Evolutionary conservation across 2,113 vertebrate species (phyloP).

Genomic region (Oreamnos americanus): DNA sequence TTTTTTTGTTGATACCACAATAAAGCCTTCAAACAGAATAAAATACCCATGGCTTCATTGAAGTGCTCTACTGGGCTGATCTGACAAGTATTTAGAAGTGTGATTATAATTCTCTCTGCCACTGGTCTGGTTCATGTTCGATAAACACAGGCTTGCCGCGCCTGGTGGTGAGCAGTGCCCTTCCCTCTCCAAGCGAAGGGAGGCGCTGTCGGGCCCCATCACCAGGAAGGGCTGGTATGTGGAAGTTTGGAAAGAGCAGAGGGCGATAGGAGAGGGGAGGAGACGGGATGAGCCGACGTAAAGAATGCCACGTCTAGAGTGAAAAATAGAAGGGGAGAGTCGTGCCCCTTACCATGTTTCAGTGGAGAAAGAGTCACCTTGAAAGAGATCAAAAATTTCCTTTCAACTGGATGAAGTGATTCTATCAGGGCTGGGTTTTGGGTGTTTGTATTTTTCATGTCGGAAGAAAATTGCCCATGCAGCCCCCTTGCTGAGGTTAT

Average conservation of each 20-base stretch:
- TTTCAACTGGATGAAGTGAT: constrained; percentile 80
- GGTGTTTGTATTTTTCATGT: constrained; percentile 87
- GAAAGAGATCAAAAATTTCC: constrained; percentile 82
- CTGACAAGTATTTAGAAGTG: constrained; percentile 72
- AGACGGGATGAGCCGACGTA: not conserved
- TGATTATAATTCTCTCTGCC: constrained; percentile 51
- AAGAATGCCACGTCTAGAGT: constrained; percentile 13
- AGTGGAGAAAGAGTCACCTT: constrained; percentile 81
- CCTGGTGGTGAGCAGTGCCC: constrained; percentile 48
- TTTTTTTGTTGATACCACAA: constrained; percentile 57
- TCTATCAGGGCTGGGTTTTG: constrained; percentile 79
- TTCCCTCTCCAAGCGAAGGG: constrained; percentile 20
- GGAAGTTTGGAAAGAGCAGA: constrained; percentile 17
- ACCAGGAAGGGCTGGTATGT: not conserved
- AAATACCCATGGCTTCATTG: constrained; percentile 64
- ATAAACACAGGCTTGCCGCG: constrained; percentile 42
- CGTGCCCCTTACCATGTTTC: constrained; percentile 71
- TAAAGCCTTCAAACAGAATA: constrained; percentile 50
- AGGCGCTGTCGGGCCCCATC: not conserved
- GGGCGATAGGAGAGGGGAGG: not conserved
- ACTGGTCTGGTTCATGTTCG: constrained; percentile 63
- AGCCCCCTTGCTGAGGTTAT: constrained; percentile 86
- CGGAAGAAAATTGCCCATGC: constrained; percentile 82
- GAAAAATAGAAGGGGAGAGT: constrained; percentile 48
- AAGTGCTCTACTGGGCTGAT: constrained; percentile 67